phyloP scores from a whole-genome alignment of 2,797 vertebrate genomes.

The Melanotaenia boesemani region DNA sequence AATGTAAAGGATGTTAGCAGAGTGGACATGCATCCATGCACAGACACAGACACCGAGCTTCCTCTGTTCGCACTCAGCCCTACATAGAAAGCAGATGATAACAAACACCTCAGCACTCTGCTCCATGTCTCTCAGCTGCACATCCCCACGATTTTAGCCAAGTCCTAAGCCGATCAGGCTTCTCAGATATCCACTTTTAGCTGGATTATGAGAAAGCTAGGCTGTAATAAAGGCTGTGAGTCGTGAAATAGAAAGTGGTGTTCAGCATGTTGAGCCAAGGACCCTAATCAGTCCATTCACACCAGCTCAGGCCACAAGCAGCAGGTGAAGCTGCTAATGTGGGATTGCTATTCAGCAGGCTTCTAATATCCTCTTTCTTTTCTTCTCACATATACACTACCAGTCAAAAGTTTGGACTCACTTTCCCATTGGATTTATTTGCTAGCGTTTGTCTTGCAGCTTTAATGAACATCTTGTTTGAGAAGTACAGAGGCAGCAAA shows the following conservation, averaged over 20 bases:
- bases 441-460: background rate
- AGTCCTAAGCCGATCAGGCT: constrained; percentile 71
- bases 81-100: constrained; percentile 61
- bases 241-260: constrained; percentile 75
- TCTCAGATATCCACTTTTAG: constrained; percentile 73
- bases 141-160: constrained; percentile 57
- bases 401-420: no score
- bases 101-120: constrained; percentile 57
- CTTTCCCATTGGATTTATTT: no score
- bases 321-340: constrained; percentile 77
- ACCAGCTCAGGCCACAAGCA: constrained; percentile 68
- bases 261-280: constrained; percentile 73
- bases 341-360: constrained; percentile 70
- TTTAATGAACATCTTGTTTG: constrained; percentile 16
- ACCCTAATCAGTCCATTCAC: constrained; percentile 80
- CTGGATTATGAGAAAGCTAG: constrained; percentile 73
- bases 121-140: constrained; percentile 43
- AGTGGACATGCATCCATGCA: constrained; percentile 23
- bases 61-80: constrained; percentile 30
- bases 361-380: constrained; percentile 41
- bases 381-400: constrained; percentile 25
- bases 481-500: constrained; percentile 8
- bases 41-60: constrained; percentile 11
- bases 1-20: constrained; percentile 42
- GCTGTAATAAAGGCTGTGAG: constrained; percentile 72